Base-by-base conservation (phyloP, 2,888 invertebrate genomes). In the Adineta ricciae region DNA sequence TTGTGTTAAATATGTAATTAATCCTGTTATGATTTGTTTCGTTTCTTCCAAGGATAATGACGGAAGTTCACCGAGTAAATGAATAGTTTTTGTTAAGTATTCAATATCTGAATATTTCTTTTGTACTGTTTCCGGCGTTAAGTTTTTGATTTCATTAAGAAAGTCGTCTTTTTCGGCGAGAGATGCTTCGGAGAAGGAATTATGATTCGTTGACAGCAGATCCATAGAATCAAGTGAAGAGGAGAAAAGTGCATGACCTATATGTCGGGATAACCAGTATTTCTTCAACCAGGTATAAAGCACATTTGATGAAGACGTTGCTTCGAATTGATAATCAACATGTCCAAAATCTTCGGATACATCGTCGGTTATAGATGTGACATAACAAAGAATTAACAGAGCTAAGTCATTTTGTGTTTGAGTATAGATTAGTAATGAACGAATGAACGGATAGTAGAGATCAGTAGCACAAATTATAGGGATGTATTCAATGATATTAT, bases 71-170 rank as follows among this genome's bases (percentile, higher is more conserved):
- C 41, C 78, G 24, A 78, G 41, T 41, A 41, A 78, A 41, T 21
- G 14, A n/a, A 78, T 78, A 41, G 78, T 78, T 78, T 78, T 78
- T n/a, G n/a, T 36, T 78, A 78, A 78, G 41, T 78, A 78, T 11
- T 78, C 78, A 78, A 41, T 41, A n/a, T 38, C 9, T 14, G 78
- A 19, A 41, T 78, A 78, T 78, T 78, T 78, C 8, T 7, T 38
- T 78, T 78, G 78, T 2, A 41, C 9, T 41, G n/a, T 41, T 24
- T 41, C n/a, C 11, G 14, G 9, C 9, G 8, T 78, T 24, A 24
- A 21, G 24, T 38, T 41, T 78, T n/a, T 8, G 8, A 78, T 78
- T 38, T 78, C 78, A 78, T 41, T 38, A 24, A 78, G n/a, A 78
- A 41, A 78, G 38, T 78, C 78, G 0, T 32, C 32, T 32, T 64